Percentiles rank a stretch among this genome's conserved stretches.
Evolutionary conservation across 1,140 invertebrate species (phyloP).

Genomic region (Sycobia sp.): DNA sequence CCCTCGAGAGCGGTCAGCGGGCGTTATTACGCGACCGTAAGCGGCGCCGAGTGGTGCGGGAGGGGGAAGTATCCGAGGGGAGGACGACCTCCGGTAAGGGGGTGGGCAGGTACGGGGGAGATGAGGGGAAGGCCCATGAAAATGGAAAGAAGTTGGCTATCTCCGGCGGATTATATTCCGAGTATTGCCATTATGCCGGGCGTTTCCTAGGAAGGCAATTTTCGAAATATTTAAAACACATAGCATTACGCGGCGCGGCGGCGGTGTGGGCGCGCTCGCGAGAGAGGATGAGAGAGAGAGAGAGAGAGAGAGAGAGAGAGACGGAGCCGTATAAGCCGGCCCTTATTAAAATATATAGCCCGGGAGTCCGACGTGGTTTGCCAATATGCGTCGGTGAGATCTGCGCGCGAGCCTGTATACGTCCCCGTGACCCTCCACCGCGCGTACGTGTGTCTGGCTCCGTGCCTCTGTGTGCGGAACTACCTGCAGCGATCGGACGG

Average conservation of each 20-base stretch:
- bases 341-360: conserved; percentile 54
- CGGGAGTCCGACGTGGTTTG: too few relatives aligned
- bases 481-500: background rate
- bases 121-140: conserved; percentile 2
- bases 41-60: background rate
- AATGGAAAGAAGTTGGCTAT: conserved; percentile 46
- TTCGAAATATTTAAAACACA: conserved; percentile 61
- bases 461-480: too few relatives aligned
- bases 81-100: too few relatives aligned
- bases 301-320: too few relatives aligned
- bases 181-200: conserved; percentile 56
- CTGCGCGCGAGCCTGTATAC: too few relatives aligned
- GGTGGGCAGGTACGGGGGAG: too few relatives aligned
- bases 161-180: conserved; percentile 53
- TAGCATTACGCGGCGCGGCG: conserved; percentile 49
- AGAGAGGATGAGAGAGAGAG: too few relatives aligned
- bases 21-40: too few relatives aligned
- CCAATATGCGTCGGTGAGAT: background rate
- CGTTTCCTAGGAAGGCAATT: conserved; percentile 61
- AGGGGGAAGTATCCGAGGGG: too few relatives aligned
- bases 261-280: background rate
- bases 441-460: background rate
- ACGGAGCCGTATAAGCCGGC: too few relatives aligned
- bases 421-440: background rate
- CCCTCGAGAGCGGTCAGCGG: too few relatives aligned